Evolutionary conservation across 2,888 invertebrate genomes (phyloP).

Genomic region (Parnassius apollo): DNA sequence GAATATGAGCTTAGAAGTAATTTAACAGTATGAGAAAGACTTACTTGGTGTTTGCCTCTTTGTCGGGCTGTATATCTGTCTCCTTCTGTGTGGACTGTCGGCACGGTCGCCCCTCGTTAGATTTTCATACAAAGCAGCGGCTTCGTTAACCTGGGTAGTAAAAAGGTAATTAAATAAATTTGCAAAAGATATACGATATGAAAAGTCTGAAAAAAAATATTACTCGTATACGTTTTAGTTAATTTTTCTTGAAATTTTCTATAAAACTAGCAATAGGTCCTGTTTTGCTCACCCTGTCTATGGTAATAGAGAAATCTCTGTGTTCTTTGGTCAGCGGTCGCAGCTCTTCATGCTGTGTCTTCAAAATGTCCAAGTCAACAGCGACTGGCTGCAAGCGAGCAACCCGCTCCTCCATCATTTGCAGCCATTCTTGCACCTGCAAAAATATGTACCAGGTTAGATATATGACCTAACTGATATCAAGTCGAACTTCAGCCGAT

Average conservation of each 20-base stretch:
- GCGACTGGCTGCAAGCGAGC: slow-evolving; percentile 91
- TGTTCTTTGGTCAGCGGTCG: slow-evolving; percentile 94
- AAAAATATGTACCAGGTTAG: background rate
- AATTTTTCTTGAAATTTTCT: no score
- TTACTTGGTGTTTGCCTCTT: slow-evolving; percentile 87
- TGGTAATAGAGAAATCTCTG: slow-evolving; percentile 90
- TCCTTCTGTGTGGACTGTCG: slow-evolving; percentile 89
- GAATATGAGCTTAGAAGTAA: background rate
- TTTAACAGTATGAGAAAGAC: slow-evolving; percentile 35
- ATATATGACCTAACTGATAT: no score
- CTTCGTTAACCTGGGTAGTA: slow-evolving; percentile 85
- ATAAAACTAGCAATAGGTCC: no score
- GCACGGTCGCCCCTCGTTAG: slow-evolving; percentile 88
- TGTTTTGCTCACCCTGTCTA: slow-evolving; percentile 87
- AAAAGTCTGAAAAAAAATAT: no score
- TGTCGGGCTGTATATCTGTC: slow-evolving; percentile 90
- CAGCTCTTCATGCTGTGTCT: slow-evolving; percentile 90
- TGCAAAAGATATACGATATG: no score
- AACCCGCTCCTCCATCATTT: slow-evolving; percentile 88
- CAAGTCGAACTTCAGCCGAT: no score
- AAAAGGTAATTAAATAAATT: background rate
- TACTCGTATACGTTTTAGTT: no score
- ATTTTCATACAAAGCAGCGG: slow-evolving; percentile 92
- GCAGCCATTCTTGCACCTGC: slow-evolving; percentile 90
- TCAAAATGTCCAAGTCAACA: slow-evolving; percentile 91